Base-by-base conservation (phyloP, 1,140 invertebrate genomes). In the Caenorhabditis remanei region DNA sequence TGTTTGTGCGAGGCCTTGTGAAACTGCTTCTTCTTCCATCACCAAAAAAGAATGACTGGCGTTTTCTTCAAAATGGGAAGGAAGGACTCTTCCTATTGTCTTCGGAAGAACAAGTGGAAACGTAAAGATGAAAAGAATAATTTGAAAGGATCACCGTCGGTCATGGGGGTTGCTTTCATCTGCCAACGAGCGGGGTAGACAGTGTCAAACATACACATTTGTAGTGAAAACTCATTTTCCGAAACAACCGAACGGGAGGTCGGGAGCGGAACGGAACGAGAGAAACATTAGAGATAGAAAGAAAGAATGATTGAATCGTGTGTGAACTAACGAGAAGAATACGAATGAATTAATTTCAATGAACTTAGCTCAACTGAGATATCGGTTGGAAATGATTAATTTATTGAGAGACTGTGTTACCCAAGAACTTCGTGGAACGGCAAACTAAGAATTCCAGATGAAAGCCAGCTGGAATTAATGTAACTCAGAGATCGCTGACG, bases 1-100 rank as follows among this genome's bases (percentile, higher is more conserved):
- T 79, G 71, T 79, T 79, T 79, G 71, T 79, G 71, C 71, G 41
- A 71, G n/a, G 40, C 46, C 43, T 79, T 21, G 71, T 79, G 71
- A 79, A 79, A 79, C 71, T 53, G 71, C 71, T 79, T 75, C 43
- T 11, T 53, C 50, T 53, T 16, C 11, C 14, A n/a, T 58, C 67
- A 21, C 71, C n/a, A 43, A 79, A 79, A 53, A 53, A 14, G 50
- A 53, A 11, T 24, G 46, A 24, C 46, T 50, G 46, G 46, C 11
- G 63, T 67, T n/a, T 58, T 79, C 41, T 71, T 71, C 4, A 46
- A 46, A 19, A 19, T 40, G 6, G 9, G 19, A 79, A n/a, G 43
- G 53, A 11, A 40, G 40, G n/a, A 14, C 41, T n/a, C 2, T 71
- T 79, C 21, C 46, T 53, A 79, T 79, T 79, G 71, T 79, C 21